Percentiles rank a stretch among this genome's conserved stretches.
Conservation (phyloP, 2,113 vertebrate species). For the Passer domesticus region DNA sequence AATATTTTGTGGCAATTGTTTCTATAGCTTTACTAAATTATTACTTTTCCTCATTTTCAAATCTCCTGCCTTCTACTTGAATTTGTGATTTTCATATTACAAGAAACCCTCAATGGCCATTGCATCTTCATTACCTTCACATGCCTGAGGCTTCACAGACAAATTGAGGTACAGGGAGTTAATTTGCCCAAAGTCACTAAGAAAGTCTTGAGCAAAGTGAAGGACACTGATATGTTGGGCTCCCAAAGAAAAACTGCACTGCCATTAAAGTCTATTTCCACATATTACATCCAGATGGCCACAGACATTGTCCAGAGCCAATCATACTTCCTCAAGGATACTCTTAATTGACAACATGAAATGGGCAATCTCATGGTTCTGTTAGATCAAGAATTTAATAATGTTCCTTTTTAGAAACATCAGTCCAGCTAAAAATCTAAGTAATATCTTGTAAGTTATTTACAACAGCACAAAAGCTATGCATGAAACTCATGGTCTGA, state of each 20-base stretch:
- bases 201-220: not conserved
- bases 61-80: not conserved
- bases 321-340: not conserved
- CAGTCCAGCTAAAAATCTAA: not conserved
- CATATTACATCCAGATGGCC: not conserved
- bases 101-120: not conserved
- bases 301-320: not conserved
- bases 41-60: not conserved
- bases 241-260: not conserved
- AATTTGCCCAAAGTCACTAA: not conserved
- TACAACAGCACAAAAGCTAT: not conserved
- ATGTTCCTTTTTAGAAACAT: not conserved
- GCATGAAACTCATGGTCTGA: not conserved
- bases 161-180: not conserved
- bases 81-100: not conserved
- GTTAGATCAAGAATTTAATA: not conserved
- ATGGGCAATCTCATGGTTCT: not conserved
- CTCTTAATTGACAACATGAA: not conserved
- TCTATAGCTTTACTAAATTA: not conserved
- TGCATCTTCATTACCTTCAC: not conserved
- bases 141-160: not conserved
- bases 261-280: not conserved
- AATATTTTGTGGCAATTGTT: not conserved
- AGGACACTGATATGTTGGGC: not conserved
- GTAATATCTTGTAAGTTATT: not conserved